Base-by-base conservation (phyloP, 2,888 invertebrate genomes). In the Scrobipalpa atriplicella region DNA sequence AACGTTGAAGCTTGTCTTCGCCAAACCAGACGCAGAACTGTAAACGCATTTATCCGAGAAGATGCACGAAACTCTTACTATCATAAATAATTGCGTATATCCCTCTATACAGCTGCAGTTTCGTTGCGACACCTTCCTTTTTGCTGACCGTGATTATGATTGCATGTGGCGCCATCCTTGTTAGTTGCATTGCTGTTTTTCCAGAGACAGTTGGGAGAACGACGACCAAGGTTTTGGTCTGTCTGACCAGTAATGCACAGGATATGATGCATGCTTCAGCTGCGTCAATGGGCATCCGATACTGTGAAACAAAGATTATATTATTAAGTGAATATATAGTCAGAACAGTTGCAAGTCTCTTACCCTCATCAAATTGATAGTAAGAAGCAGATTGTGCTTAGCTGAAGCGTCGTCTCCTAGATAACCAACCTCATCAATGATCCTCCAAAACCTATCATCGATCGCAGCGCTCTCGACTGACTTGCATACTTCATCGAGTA, bases 91-190 rank as follows among this genome's bases (percentile, higher is more conserved):
- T 69, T 0, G 92, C 82, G 51, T 86, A 77, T 1, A 93, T 73
- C 1, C 86, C 87, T 68, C 84, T 78, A 74, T 81, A 87, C 1
- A 93, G 58, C 52, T 94, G 94, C 67, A 95, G 72, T 68, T 94
- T 93, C 61, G 94, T 84, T 0, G 95, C 94, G 1, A 94, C 93
- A 0, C 13, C 21, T 5, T 70, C 67, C 52, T 72, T 73, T 0
- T 73, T 69, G 38, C 74, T 76, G 65, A 83, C 68, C 0, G 79
- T 67, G 7, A 83, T 3, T 29, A 81, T 75, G 8, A 75, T 47
- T 6, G 73, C 64, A 5, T 73, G 69, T 0, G 78, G 75, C 0
- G 70, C 68, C 6, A 78, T 54, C 0, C 66, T 70, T 0, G 76
- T 64, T 0, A 83, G 70, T n/a, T 76, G 71, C 2, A 68, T 69